A percentile compares a stretch with the other conserved stretches of the same genome.
These are phyloP conservation scores for Diprion similis DNA, from an alignment of 1,140 invertebrate genomes.

Conservation along the genomic window DNA sequence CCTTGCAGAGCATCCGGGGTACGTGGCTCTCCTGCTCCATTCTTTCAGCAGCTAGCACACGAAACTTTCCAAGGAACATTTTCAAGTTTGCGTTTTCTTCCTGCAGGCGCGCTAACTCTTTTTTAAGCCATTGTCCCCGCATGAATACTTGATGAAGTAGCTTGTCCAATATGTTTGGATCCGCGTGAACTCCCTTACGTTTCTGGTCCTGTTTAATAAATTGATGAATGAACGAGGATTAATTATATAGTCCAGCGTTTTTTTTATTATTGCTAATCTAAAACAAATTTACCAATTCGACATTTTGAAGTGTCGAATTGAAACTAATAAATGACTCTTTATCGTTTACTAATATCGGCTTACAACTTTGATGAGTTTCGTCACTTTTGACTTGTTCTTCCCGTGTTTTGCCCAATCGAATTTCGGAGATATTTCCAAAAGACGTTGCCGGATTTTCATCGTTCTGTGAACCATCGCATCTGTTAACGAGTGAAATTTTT, in stretches of 20 bases:
- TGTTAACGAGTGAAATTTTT: slow-evolving; percentile 26
- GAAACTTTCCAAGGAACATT: slow-evolving; percentile 27
- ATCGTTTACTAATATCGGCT: not conserved
- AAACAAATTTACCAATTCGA: no score
- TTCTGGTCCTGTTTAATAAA: slow-evolving; percentile 16
- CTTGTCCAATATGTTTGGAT: slow-evolving; percentile 18
- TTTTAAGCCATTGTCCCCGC: slow-evolving; percentile 31
- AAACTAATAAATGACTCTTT: not conserved
- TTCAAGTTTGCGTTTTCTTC: slow-evolving; percentile 29
- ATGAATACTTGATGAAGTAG: slow-evolving; percentile 31
- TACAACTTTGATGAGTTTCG: slow-evolving; percentile 23
- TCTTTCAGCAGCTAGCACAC: slow-evolving; percentile 22
- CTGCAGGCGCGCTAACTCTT: slow-evolving; percentile 28
- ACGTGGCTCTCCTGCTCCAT: slow-evolving; percentile 26
- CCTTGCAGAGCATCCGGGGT: slow-evolving; percentile 25
- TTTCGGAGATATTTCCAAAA: slow-evolving; percentile 28
- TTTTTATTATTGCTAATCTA: no score
- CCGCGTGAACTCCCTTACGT: slow-evolving; percentile 12
- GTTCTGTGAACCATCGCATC: slow-evolving; percentile 28
- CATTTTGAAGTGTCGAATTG: not conserved
- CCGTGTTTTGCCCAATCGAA: slow-evolving; percentile 30
- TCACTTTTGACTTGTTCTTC: slow-evolving; percentile 24
- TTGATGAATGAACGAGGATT: not conserved
- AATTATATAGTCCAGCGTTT: not conserved
- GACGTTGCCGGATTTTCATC: slow-evolving; percentile 24